Evolutionary conservation across 2,113 vertebrate species (phyloP).

Genomic region (Xyliphius kryptos): DNA sequence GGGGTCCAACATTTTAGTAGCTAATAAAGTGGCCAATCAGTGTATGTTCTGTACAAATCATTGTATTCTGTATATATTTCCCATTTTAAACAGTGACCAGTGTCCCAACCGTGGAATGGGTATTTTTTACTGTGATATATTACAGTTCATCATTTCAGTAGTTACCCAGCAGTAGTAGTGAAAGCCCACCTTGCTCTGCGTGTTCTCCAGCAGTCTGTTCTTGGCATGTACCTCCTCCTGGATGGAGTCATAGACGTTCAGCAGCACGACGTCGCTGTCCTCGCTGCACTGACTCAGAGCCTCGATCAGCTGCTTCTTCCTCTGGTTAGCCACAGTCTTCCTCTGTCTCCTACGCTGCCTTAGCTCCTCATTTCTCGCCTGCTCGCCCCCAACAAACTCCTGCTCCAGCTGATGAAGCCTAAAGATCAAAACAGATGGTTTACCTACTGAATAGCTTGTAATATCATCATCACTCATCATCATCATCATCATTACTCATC

Average conservation of each 20-base stretch:
- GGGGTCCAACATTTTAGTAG: too few species aligned
- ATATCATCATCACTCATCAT: too few species aligned
- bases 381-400: conserved; percentile 77
- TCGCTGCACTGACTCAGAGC: conserved; percentile 65
- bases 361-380: conserved; percentile 78
- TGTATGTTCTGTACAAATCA: too few species aligned
- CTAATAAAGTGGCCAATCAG: too few species aligned
- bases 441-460: too few species aligned
- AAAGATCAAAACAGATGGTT: conserved; percentile 11
- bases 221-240: conserved; percentile 80
- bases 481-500: too few species aligned
- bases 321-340: conserved; percentile 68
- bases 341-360: conserved; percentile 64
- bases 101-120: too few species aligned
- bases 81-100: too few species aligned
- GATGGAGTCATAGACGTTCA: conserved; percentile 76
- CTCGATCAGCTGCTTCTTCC: conserved; percentile 65
- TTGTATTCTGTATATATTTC: too few species aligned
- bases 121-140: too few species aligned
- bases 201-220: conserved; percentile 69
- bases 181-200: conserved; percentile 79
- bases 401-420: conserved; percentile 82
- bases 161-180: too few species aligned
- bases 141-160: too few species aligned
- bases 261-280: conserved; percentile 71